Percentiles rank a stretch among this genome's conserved stretches.
Evolutionary conservation across 2,113 vertebrate genomes (phyloP).

Genomic region (Microcebus tavaratra): DNA sequence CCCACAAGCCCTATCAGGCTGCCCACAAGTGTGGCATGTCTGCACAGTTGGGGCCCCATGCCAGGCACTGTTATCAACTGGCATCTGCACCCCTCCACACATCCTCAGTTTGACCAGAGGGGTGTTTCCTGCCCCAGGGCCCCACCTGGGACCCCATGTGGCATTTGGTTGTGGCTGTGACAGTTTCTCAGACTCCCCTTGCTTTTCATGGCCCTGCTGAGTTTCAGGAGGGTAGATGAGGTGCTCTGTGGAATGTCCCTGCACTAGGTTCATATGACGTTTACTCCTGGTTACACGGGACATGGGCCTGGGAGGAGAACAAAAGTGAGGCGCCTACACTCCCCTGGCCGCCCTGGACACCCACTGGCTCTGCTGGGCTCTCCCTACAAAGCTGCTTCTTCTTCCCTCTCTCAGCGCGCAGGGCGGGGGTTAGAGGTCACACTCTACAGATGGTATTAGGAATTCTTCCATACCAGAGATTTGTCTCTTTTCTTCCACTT

Average conservation of each 20-base stretch:
- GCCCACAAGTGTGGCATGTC: no score
- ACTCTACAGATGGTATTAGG: neutral
- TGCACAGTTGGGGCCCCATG: neutral
- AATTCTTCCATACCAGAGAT: neutral
- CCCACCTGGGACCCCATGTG: neutral
- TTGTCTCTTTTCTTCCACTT: neutral
- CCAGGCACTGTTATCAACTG: accelerated
- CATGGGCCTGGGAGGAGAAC: neutral
- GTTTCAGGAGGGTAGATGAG: no score
- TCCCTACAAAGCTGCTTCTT: neutral
- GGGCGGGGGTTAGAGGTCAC: neutral
- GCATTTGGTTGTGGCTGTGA: neutral
- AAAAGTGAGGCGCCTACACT: neutral
- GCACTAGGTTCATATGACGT: neutral
- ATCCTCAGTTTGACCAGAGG: neutral
- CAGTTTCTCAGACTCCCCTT: neutral
- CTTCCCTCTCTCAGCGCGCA: accelerated
- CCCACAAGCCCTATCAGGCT: no score
- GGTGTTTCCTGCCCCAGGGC: no score
- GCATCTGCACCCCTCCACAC: neutral
- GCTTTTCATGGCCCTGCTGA: neutral
- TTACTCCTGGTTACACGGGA: neutral
- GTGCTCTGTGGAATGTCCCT: neutral
- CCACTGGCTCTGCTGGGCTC: no score
- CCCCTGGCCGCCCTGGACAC: no score